Evolutionary conservation across 2,113 vertebrate genomes (phyloP).

Genomic region (Fulmarus glacialis): DNA sequence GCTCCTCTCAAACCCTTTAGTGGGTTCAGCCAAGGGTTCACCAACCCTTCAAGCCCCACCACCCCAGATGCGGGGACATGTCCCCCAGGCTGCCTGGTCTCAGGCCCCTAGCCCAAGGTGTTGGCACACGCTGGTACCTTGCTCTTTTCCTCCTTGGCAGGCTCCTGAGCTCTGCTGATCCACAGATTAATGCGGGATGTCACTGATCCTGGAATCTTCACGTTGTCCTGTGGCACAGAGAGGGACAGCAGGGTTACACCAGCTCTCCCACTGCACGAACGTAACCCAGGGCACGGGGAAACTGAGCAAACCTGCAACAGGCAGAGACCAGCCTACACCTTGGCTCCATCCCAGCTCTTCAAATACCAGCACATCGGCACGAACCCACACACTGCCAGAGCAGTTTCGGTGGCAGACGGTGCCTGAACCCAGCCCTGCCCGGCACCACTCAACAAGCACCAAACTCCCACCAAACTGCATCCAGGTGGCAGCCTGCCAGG

Average conservation of each 20-base stretch:
- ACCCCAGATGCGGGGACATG: not conserved
- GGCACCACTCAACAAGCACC: not conserved
- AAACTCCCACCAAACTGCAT: not conserved
- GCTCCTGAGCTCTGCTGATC: slow-evolving; percentile 79
- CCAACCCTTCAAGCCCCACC: not conserved
- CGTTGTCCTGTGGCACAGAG: slow-evolving; percentile 72
- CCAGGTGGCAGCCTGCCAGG: not conserved
- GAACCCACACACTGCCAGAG: not conserved
- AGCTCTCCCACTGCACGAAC: not conserved
- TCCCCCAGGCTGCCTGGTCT: not conserved
- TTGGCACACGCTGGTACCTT: slow-evolving; percentile 47
- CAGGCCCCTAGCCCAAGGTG: not conserved
- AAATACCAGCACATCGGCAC: not conserved
- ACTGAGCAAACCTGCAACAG: not conserved
- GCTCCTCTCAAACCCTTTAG: not conserved
- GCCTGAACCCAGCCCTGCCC: not conserved
- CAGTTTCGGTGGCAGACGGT: not conserved
- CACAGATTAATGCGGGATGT: slow-evolving; percentile 86
- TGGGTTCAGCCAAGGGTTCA: not conserved
- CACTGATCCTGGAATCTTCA: slow-evolving; percentile 78
- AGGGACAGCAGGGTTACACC: not conserved
- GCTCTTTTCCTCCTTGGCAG: slow-evolving; percentile 43
- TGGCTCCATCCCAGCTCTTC: not conserved
- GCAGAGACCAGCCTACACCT: not conserved
- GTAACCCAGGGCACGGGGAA: not conserved